Base-by-base conservation (phyloP, 2,888 invertebrate genomes). In the Tachystola acroxantha region DNA sequence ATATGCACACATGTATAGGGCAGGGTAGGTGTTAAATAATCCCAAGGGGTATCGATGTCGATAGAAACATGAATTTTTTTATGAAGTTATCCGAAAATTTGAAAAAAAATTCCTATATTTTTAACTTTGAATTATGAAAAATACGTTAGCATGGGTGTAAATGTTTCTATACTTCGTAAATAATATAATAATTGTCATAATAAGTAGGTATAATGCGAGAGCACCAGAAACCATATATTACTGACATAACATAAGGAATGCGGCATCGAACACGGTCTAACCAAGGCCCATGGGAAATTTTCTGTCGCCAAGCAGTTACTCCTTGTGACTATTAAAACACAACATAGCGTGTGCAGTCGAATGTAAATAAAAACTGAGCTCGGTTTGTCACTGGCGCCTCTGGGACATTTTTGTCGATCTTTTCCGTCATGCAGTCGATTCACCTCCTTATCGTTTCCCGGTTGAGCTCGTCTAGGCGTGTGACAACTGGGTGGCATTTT, bases 341-440 rank as follows among this genome's bases (percentile, higher is more conserved):
- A 32, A 29, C 29, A 29, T 16, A 37, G 29, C 33, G 26, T 26
- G 29, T 26, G 36, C 26, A 32, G 26, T 32, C 7, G 32, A 20
- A 27, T 32, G 19, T 32, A 36, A 36, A 36, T 34, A 30, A 28
- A 31, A 13, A 22, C 6, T 9, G 7, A 16, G 30, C 16, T 16
- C 12, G 25, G 14, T 7, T 7, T 33, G 33, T 26, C 29, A 34
- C 27, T n/a, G 27, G n/a, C 22, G 50, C 70, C 57, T 64, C 48
- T 46, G 68, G 66, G 67, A 64, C 63, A 63, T 66, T 63, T 62
- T 64, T 60, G 63, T 57, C 58, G 64, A 71, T 68, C 60, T 64
- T 69, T 70, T 64, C 54, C 59, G 62, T 66, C 60, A 56, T n/a
- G n/a, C n/a, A n/a, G 54, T 60, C 53, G 48, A 52, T 47, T 53